Conservation (phyloP, 1,140 invertebrate species). For the Pissodes strobi region DNA sequence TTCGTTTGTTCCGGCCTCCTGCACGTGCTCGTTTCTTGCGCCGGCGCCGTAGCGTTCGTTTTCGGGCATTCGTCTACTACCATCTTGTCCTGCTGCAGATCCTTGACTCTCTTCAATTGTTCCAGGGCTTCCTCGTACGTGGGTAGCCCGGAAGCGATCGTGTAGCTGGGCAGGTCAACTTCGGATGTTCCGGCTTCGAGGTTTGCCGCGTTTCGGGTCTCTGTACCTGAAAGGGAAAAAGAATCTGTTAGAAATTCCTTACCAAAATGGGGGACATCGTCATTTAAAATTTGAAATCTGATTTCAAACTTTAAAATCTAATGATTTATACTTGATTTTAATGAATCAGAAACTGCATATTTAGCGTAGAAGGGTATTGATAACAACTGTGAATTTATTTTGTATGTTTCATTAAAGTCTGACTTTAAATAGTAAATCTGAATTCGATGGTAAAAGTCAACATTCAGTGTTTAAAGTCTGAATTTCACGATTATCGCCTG, state of each 20-base stretch:
- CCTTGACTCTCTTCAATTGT: slow-evolving; percentile 57
- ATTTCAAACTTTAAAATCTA: too few species aligned
- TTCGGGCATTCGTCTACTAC: not conserved
- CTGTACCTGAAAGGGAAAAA: slow-evolving; percentile 52
- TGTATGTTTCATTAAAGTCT: too few species aligned
- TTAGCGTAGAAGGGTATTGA: too few species aligned
- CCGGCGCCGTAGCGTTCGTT: not conserved
- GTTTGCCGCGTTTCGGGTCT: slow-evolving; percentile 44
- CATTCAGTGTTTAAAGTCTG: too few species aligned
- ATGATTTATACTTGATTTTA: too few species aligned
- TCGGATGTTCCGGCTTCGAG: slow-evolving; percentile 49
- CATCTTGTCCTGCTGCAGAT: slow-evolving; percentile 13
- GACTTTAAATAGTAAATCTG: too few species aligned
- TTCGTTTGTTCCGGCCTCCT: slow-evolving; percentile 8
- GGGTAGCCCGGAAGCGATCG: slow-evolving; percentile 65
- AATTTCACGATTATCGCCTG: too few species aligned
- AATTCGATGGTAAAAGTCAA: too few species aligned
- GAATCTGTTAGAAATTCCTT: slow-evolving; percentile 10
- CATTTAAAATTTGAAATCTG: too few species aligned
- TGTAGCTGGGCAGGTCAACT: slow-evolving; percentile 64
- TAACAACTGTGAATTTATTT: too few species aligned
- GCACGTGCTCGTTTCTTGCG: not conserved
- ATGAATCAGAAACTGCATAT: too few species aligned
- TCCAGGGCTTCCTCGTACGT: slow-evolving; percentile 66
- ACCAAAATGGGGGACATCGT: too few species aligned